Conservation (phyloP, 2,113 vertebrate genomes). For the Oryzias woworae region DNA sequence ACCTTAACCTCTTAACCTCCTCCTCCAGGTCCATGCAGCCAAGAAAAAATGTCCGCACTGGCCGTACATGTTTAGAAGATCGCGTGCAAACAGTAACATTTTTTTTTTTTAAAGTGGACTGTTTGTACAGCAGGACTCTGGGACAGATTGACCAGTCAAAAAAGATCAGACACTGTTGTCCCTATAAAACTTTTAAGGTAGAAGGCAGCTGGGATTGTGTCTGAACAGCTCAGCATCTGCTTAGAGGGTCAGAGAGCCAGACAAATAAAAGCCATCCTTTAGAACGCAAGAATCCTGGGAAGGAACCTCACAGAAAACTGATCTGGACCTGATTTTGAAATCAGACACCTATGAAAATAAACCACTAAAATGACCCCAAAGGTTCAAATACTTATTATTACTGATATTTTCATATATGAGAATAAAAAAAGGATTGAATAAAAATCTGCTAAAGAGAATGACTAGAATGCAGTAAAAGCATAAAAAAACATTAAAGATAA, state of each 20-base stretch:
- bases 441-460: no score
- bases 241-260: slow-evolving; percentile 22
- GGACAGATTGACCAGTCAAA: slow-evolving; percentile 34
- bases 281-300: slow-evolving; percentile 3
- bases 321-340: slow-evolving; percentile 3
- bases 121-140: slow-evolving; percentile 16
- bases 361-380: background rate
- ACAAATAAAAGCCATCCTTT: slow-evolving; percentile 29
- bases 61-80: slow-evolving; percentile 1
- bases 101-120: background rate
- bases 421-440: no score
- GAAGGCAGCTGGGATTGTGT: slow-evolving; percentile 26
- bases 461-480: no score
- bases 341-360: background rate
- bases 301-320: slow-evolving; percentile 10
- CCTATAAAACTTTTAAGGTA: slow-evolving; percentile 38
- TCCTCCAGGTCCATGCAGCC: no score
- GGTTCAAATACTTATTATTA: background rate
- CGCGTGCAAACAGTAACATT: background rate
- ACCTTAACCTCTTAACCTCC: no score
- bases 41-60: no score
- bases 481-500: no score
- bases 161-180: slow-evolving; percentile 49
- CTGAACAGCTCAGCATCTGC: slow-evolving; percentile 41
- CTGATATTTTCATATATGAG: no score